Evolutionary conservation across 23 tunicate genomes (phyloP).

Genomic region (Botrylloides violaceus): DNA sequence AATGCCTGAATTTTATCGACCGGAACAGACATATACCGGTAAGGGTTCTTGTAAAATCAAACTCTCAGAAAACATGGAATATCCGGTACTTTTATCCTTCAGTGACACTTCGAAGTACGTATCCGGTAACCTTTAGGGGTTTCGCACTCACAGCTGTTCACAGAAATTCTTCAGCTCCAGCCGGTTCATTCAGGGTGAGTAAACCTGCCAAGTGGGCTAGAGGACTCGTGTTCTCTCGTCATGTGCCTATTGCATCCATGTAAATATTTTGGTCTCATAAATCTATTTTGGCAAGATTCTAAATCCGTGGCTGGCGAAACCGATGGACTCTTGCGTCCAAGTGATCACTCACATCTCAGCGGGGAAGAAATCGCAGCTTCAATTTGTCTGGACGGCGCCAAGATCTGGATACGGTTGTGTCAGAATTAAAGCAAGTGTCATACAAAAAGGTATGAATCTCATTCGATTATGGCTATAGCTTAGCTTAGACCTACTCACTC

Average conservation of each 20-base stretch:
- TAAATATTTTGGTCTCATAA: too few species aligned
- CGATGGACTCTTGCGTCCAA: constrained; percentile 27
- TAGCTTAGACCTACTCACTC: background rate
- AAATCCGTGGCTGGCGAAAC: constrained; percentile 44
- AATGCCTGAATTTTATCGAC: constrained; percentile 36
- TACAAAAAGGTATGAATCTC: constrained; percentile 57
- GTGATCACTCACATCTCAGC: constrained; percentile 30
- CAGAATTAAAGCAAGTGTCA: constrained; percentile 36
- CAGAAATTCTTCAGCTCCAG: constrained; percentile 17
- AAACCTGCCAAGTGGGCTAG: background rate
- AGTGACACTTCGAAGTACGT: constrained; percentile 68
- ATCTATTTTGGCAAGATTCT: too few species aligned
- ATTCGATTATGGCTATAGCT: background rate
- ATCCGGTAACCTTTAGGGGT: constrained; percentile 54
- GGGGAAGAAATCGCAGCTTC: constrained; percentile 63
- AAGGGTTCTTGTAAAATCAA: too few species aligned
- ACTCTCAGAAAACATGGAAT: too few species aligned
- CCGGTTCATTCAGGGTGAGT: constrained; percentile 47
- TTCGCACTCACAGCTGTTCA: constrained; percentile 29
- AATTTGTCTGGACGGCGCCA: constrained; percentile 64
- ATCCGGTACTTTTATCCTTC: background rate
- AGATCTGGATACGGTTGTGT: constrained; percentile 54
- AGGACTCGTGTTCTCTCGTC: too few species aligned
- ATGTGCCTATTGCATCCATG: too few species aligned
- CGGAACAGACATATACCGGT: constrained; percentile 65